phyloP scores from a whole-genome alignment of 2,113 vertebrate genomes.

The Corythornis cristatus region DNA sequence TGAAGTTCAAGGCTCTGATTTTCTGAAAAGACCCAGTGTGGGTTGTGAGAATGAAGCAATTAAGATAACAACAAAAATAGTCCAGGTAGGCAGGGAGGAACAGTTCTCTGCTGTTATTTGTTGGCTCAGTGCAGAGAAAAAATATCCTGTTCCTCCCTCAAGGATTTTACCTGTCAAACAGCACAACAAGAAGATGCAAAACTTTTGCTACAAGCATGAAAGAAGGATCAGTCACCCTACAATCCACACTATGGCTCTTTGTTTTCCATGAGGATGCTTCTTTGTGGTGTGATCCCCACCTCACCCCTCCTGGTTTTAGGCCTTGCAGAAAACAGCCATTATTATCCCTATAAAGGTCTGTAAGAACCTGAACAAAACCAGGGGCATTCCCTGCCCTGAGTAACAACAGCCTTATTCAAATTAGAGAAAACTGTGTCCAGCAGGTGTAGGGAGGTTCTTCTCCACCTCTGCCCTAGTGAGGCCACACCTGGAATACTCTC shows the following conservation, averaged over 20 bases:
- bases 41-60: slow-evolving; percentile 29
- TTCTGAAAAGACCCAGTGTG: slow-evolving; percentile 46
- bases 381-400: background rate
- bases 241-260: background rate
- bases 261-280: background rate
- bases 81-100: background rate
- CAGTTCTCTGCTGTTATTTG: slow-evolving; percentile 1
- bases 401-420: background rate
- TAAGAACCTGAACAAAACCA: background rate
- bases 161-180: background rate
- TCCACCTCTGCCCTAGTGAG: too few relatives aligned
- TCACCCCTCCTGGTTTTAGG: background rate
- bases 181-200: background rate
- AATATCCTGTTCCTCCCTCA: background rate
- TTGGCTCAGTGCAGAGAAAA: background rate
- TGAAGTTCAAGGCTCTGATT: slow-evolving; percentile 70
- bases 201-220: background rate
- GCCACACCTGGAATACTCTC: too few relatives aligned
- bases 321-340: background rate
- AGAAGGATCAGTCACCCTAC: background rate
- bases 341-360: background rate
- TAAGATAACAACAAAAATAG: slow-evolving; percentile 45
- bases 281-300: background rate
- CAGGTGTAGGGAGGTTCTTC: too few relatives aligned
- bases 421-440: background rate